phyloP scores from a whole-genome alignment of 2,888 invertebrate genomes.

The Laothoe populi region DNA sequence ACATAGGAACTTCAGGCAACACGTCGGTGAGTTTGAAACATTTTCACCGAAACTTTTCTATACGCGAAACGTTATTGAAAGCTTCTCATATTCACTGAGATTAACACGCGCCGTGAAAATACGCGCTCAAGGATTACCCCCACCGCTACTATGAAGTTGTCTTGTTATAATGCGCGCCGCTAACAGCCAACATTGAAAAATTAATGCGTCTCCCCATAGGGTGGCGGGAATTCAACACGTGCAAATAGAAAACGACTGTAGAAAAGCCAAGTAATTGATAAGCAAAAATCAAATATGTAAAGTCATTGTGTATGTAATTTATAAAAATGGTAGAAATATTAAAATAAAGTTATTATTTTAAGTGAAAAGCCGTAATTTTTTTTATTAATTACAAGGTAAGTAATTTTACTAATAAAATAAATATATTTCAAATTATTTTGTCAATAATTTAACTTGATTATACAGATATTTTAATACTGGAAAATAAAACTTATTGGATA shows the following conservation, averaged over 20 bases:
- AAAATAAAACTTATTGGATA: too few species aligned
- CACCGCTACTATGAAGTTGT: slow-evolving; percentile 68
- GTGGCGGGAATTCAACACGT: slow-evolving; percentile 40
- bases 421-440: too few species aligned
- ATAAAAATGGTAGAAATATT: not conserved
- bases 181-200: slow-evolving; percentile 52
- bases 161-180: slow-evolving; percentile 62
- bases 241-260: slow-evolving; percentile 33
- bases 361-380: too few species aligned
- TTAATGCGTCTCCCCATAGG: slow-evolving; percentile 44
- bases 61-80: slow-evolving; percentile 80
- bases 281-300: slow-evolving; percentile 18
- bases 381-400: too few species aligned
- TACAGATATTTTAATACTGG: too few species aligned
- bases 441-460: too few species aligned
- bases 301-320: slow-evolving; percentile 5
- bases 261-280: slow-evolving; percentile 31
- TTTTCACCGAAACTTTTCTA: slow-evolving; percentile 80
- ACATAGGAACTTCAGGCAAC: slow-evolving; percentile 72
- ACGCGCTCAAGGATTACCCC: slow-evolving; percentile 76
- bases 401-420: too few species aligned
- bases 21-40: slow-evolving; percentile 73
- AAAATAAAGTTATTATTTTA: not conserved
- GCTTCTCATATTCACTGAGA: slow-evolving; percentile 73
- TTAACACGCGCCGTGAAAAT: slow-evolving; percentile 78